Percentiles rank a stretch among this genome's conserved stretches.
Conservation (phyloP, 2,888 invertebrate genomes). For the Apamea crenata region DNA sequence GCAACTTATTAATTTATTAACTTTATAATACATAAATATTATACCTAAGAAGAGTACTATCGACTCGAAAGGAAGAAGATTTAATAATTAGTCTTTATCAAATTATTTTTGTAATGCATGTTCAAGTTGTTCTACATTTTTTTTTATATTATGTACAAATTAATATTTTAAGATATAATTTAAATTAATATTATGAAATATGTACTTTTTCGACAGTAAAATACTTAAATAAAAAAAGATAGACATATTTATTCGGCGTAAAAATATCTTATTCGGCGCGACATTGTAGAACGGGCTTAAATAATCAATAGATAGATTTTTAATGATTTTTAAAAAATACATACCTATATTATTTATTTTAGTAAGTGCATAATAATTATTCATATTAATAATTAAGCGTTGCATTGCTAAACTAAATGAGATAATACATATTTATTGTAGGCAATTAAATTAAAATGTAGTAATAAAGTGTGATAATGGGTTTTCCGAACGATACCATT, state of each 20-base stretch:
- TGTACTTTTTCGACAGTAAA: neutral
- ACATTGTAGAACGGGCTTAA: too few species aligned
- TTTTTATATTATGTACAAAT: neutral
- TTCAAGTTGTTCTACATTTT: neutral
- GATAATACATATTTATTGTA: neutral
- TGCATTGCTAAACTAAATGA: neutral
- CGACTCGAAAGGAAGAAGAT: too few species aligned
- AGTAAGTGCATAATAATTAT: too few species aligned
- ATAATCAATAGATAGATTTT: too few species aligned
- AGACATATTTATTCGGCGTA: neutral
- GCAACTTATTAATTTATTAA: neutral
- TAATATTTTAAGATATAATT: neutral
- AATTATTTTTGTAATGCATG: neutral
- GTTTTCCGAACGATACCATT: conserved; percentile 33
- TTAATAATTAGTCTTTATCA: neutral
- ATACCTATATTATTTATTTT: too few species aligned
- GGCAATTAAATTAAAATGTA: neutral
- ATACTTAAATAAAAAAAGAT: neutral
- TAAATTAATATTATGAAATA: neutral
- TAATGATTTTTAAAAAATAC: too few species aligned
- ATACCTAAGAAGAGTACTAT: too few species aligned
- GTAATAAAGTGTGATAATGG: conserved; percentile 11
- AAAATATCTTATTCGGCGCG: neutral
- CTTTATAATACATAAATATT: neutral
- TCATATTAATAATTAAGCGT: neutral